These are phyloP conservation scores for Limnephilus lunatus DNA, from an alignment of 2,888 invertebrate species.

Conservation along the genomic window DNA sequence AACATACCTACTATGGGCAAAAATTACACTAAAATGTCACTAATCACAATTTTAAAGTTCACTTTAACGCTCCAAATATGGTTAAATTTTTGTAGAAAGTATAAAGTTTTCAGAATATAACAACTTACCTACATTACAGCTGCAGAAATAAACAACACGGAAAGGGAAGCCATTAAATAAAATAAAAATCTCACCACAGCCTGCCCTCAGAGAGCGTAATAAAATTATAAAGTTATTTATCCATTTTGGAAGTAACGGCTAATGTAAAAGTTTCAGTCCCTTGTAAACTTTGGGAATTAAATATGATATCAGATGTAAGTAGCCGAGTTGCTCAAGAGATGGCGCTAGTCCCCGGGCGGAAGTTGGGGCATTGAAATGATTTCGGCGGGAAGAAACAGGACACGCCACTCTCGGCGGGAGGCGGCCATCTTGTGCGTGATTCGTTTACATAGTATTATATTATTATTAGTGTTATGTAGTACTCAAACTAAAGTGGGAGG, in stretches of 20 bases:
- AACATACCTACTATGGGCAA: too few relatives aligned
- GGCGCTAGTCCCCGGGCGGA: constrained; percentile 42
- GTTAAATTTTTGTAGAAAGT: too few relatives aligned
- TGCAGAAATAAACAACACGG: neutral
- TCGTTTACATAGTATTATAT: constrained; percentile 8
- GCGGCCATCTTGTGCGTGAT: constrained; percentile 46
- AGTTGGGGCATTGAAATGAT: constrained; percentile 56
- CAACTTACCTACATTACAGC: neutral
- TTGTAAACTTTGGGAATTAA: constrained; percentile 57
- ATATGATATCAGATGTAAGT: constrained; percentile 52
- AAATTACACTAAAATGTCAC: too few relatives aligned
- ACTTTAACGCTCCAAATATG: too few relatives aligned
- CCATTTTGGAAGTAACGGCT: constrained; percentile 60
- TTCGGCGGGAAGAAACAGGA: constrained; percentile 60
- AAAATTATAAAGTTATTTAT: constrained; percentile 64
- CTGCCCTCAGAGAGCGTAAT: constrained; percentile 43
- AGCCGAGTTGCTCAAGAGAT: constrained; percentile 29
- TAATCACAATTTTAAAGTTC: too few relatives aligned
- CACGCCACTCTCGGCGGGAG: constrained; percentile 57
- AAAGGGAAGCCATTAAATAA: constrained; percentile 48
- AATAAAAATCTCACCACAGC: constrained; percentile 38
- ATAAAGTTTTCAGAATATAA: too few relatives aligned
- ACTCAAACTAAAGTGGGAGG: neutral
- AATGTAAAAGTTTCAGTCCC: constrained; percentile 63
- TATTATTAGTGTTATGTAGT: neutral